These are phyloP conservation scores for Halictus rubicundus DNA, from an alignment of 1,140 invertebrate genomes.

Conservation along the genomic window DNA sequence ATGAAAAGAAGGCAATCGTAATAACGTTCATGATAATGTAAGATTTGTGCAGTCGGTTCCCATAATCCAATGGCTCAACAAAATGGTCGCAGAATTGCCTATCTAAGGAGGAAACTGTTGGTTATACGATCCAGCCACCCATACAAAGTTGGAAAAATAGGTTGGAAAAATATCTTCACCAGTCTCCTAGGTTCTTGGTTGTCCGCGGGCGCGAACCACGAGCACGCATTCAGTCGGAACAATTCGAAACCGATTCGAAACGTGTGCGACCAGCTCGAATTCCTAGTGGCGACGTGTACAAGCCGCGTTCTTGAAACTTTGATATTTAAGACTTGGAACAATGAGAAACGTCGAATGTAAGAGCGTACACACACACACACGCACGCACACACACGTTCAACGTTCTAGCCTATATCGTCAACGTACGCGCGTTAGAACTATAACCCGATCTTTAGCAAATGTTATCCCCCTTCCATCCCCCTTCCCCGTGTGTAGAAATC, in stretches of 20 bases:
- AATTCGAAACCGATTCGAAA: not conserved
- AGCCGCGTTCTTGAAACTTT: constrained; percentile 31
- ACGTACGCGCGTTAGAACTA: constrained; percentile 21
- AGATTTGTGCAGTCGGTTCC: constrained; percentile 66
- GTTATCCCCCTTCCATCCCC: not conserved
- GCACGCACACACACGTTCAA: constrained; percentile 23
- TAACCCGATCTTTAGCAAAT: constrained; percentile 38
- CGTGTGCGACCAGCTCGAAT: constrained; percentile 6
- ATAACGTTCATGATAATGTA: constrained; percentile 59
- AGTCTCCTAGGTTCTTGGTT: constrained; percentile 11
- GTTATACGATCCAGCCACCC: constrained; percentile 36
- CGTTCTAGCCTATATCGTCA: constrained; percentile 19
- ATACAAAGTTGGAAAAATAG: constrained; percentile 74
- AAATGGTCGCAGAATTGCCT: constrained; percentile 36
- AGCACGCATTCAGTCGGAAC: not conserved
- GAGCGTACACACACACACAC: constrained; percentile 28
- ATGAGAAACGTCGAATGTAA: constrained; percentile 49
- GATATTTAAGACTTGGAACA: constrained; percentile 45
- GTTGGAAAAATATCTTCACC: constrained; percentile 55
- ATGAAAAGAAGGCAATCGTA: constrained; percentile 65
- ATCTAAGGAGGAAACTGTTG: constrained; percentile 48
- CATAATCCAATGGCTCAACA: constrained; percentile 37
- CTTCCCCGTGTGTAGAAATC: constrained; percentile 40
- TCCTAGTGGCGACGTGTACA: constrained; percentile 4
- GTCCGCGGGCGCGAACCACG: not conserved